Conservation (phyloP, 2,888 invertebrate species). For the Acanthosepion lycidas region DNA sequence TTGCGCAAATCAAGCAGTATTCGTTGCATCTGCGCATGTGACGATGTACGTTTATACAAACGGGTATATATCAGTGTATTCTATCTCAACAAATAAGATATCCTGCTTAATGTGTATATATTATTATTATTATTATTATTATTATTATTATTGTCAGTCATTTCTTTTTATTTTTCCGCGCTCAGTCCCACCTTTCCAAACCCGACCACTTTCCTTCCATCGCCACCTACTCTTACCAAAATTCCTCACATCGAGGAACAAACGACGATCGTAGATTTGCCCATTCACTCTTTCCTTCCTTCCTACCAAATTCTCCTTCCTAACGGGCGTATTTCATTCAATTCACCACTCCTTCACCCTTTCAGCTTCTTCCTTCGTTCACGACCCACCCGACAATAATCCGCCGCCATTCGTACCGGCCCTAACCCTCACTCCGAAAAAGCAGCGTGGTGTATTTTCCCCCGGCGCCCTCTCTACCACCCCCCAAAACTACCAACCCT, state of each 20-base stretch:
- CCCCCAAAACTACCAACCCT: slow-evolving; percentile 38
- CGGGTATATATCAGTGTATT: not conserved
- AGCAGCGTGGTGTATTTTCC: slow-evolving; percentile 39
- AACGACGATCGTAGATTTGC: slow-evolving; percentile 20
- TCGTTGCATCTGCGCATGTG: not conserved
- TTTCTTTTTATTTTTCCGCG: not conserved
- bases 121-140: slow-evolving; percentile 33
- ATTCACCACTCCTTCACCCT: not conserved
- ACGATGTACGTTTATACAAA: not conserved
- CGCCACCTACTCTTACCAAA: not conserved
- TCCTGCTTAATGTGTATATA: not conserved
- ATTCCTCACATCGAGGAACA: not conserved
- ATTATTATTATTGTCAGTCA: not conserved
- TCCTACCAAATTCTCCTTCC: not conserved
- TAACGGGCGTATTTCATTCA: slow-evolving; percentile 21
- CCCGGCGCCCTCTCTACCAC: slow-evolving; percentile 44
- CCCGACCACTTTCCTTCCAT: not conserved
- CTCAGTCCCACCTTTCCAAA: not conserved
- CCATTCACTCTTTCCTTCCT: not conserved
- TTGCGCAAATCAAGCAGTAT: not conserved
- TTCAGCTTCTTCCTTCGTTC: slow-evolving; percentile 21
- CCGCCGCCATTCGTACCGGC: not conserved
- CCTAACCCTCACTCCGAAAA: not conserved
- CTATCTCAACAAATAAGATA: not conserved
- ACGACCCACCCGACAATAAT: slow-evolving; percentile 21